A percentile compares a stretch with the other conserved stretches of the same genome.
phyloP scores from a whole-genome alignment of 2,113 vertebrate species.

The Tricholaema leucomelas region DNA sequence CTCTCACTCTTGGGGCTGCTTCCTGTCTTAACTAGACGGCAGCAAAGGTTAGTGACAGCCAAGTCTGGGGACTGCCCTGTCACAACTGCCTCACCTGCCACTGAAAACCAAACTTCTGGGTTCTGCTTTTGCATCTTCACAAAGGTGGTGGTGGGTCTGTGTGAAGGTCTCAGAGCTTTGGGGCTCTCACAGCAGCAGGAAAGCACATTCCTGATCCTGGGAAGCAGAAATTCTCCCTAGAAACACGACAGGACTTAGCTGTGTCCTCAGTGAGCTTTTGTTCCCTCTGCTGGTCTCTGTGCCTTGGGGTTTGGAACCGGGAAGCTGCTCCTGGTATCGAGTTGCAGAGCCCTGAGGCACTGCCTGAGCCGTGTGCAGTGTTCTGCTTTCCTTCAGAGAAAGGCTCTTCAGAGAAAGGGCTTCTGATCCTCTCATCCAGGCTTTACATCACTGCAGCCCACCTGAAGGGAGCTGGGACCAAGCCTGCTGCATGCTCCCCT shows the following conservation, averaged over 20 bases:
- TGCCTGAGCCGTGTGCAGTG: background rate
- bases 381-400: background rate
- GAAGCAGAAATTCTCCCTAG: background rate
- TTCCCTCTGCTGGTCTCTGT: background rate
- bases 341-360: background rate
- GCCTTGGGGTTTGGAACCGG: background rate
- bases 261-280: background rate
- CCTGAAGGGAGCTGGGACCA: background rate
- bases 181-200: background rate
- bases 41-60: background rate
- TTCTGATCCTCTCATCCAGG: background rate
- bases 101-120: background rate
- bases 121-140: background rate
- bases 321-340: background rate
- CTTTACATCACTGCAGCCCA: background rate
- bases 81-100: background rate
- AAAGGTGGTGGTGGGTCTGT: background rate
- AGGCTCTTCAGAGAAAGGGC: background rate
- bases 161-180: background rate
- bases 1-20: background rate
- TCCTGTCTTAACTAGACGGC: background rate
- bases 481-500: rapidly evolving
- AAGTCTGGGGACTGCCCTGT: background rate
- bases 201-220: background rate
- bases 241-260: background rate